Evolutionary conservation across 2,113 vertebrate genomes (phyloP).

Genomic region (Gobius niger): DNA sequence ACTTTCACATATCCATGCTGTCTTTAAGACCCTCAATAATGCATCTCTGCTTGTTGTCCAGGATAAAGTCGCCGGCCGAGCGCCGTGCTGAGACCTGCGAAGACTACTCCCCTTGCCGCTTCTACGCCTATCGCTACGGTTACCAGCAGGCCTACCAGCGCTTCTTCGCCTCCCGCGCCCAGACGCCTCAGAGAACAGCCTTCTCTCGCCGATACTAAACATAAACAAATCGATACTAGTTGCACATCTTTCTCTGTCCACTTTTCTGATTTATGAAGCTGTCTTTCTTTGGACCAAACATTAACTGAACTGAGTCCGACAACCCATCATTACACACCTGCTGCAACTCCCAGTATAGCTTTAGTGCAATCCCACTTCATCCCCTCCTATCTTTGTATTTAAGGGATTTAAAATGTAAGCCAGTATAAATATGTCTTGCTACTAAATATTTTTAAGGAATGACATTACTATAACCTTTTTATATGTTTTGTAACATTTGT

Average conservation of each 20-base stretch:
- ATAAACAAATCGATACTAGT: not conserved
- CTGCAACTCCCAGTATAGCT: constrained; percentile 19
- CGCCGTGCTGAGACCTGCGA: constrained; percentile 85
- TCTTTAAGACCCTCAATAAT: not conserved
- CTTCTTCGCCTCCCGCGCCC: constrained; percentile 72
- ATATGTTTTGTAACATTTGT: not conserved
- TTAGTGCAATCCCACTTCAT: constrained; percentile 44
- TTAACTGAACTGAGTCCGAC: constrained; percentile 11
- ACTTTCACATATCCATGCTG: too few species aligned
- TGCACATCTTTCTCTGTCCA: constrained; percentile 9
- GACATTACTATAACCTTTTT: constrained; percentile 20
- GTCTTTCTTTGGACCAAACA: constrained; percentile 20
- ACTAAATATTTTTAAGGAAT: constrained; percentile 25
- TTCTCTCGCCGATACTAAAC: constrained; percentile 36
- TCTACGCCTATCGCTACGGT: constrained; percentile 75
- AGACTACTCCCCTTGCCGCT: constrained; percentile 82
- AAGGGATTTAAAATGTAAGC: constrained; percentile 21
- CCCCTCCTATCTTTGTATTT: constrained; percentile 40
- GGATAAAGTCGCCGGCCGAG: constrained; percentile 81
- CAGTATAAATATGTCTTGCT: constrained; percentile 18
- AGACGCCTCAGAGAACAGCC: constrained; percentile 18
- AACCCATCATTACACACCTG: constrained; percentile 26
- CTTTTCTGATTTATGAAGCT: constrained; percentile 18
- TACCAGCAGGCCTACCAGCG: constrained; percentile 81
- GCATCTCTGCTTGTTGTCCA: constrained; percentile 32